Percentiles rank a stretch among this genome's conserved stretches.
Evolutionary conservation across 2,888 invertebrate species (phyloP).

Genomic region (Brenthis ino): DNA sequence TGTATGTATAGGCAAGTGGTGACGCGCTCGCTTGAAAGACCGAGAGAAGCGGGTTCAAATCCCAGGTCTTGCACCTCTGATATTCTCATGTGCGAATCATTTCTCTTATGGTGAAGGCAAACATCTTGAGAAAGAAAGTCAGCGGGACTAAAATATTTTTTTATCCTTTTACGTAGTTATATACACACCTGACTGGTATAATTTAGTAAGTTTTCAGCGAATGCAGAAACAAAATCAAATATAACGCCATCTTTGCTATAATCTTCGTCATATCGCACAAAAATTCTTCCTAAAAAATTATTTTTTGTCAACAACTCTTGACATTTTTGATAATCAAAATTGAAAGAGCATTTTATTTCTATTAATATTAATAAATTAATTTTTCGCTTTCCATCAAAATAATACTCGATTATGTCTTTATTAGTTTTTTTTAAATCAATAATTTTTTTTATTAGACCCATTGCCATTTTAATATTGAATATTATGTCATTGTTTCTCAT

Average conservation of each 20-base stretch:
- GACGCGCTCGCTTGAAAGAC: no score
- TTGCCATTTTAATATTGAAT: conserved; percentile 32
- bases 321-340: neutral
- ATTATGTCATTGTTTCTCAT: conserved; percentile 28
- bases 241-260: conserved; percentile 2
- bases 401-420: conserved; percentile 5
- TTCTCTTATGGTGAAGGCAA: no score
- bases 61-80: no score
- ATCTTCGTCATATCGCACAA: neutral
- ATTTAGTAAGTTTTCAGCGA: neutral
- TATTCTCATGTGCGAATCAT: no score
- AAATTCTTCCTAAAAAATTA: neutral
- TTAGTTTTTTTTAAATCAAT: conserved; percentile 15
- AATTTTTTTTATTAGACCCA: conserved; percentile 44
- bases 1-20: neutral
- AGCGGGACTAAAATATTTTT: no score
- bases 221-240: conserved; percentile 17
- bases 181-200: conserved; percentile 14
- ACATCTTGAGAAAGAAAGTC: no score
- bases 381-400: conserved; percentile 1
- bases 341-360: conserved; percentile 6
- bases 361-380: conserved; percentile 20
- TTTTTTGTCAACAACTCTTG: neutral
- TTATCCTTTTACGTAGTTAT: neutral
- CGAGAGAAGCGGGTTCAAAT: no score